Percentiles rank a stretch among this genome's conserved stretches.
Evolutionary conservation across 2,888 invertebrate species (phyloP).

Genomic region (Hirtodrosophila alboralis): DNA sequence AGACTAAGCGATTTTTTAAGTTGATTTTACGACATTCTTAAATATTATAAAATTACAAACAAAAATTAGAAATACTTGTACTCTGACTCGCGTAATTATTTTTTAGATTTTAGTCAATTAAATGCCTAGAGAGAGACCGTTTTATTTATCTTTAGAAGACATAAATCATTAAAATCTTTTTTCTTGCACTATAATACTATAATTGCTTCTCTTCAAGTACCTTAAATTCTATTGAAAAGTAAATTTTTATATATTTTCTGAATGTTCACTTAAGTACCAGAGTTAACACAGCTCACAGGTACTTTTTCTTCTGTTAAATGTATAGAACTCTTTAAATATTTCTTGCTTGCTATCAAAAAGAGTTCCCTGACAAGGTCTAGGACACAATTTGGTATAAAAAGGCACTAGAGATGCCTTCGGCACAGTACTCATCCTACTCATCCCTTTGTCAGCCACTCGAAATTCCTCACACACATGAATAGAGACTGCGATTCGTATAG

Average conservation of each 20-base stretch:
- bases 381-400: slow-evolving; percentile 32
- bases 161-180: background rate
- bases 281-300: slow-evolving; percentile 10
- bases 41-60: no score
- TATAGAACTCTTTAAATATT: slow-evolving; percentile 17
- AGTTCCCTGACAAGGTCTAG: slow-evolving; percentile 15
- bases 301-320: slow-evolving; percentile 7
- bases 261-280: slow-evolving; percentile 13
- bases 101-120: no score
- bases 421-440: slow-evolving; percentile 24
- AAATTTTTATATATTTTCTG: background rate
- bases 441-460: slow-evolving; percentile 50
- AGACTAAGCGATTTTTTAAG: no score
- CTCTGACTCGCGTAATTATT: no score
- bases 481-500: slow-evolving; percentile 18
- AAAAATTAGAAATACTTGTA: no score
- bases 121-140: no score
- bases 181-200: slow-evolving; percentile 4
- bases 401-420: slow-evolving; percentile 39
- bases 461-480: slow-evolving; percentile 39
- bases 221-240: background rate
- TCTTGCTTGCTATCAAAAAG: slow-evolving; percentile 1
- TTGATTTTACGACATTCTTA: no score
- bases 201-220: background rate
- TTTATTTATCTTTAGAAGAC: no score